These are phyloP conservation scores for Anthopleura sola DNA, from an alignment of 64 coral and sea anemone species.

Conservation along the genomic window DNA sequence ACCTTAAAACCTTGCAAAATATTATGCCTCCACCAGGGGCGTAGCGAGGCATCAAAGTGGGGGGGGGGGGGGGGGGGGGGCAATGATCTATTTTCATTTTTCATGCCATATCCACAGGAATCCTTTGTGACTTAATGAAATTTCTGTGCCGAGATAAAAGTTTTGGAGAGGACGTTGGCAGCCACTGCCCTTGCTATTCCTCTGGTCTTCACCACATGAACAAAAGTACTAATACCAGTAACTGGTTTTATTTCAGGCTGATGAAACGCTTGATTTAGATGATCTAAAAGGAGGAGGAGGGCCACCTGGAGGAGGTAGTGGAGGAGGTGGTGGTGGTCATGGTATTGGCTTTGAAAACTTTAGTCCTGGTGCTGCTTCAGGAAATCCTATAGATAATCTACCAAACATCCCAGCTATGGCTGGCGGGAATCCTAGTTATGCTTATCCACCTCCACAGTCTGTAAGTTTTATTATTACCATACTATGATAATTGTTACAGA, in stretches of 20 bases:
- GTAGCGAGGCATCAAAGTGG: no score
- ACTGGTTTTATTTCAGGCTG: not conserved
- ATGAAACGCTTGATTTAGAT: not conserved
- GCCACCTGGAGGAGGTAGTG: conserved; percentile 29
- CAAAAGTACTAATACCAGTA: no score
- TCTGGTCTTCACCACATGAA: not conserved
- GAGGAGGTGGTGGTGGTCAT: conserved; percentile 56
- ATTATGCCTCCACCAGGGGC: not conserved
- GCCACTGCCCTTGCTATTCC: no score
- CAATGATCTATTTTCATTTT: no score
- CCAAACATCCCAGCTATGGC: conserved; percentile 62
- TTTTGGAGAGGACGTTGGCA: no score
- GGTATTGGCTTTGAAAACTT: conserved; percentile 65
- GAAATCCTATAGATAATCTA: conserved; percentile 23
- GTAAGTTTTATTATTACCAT: conserved; percentile 42
- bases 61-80: no score
- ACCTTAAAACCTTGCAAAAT: no score
- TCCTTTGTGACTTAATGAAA: no score
- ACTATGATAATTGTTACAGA: not conserved
- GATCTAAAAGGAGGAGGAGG: conserved; percentile 17
- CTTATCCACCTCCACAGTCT: conserved; percentile 36
- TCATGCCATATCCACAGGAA: no score
- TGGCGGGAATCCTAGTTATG: conserved; percentile 33
- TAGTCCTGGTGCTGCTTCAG: conserved; percentile 5
- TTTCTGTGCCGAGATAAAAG: no score